Base-by-base conservation (phyloP, 2,797 vertebrate genomes). In the Denticeps clupeoides region DNA sequence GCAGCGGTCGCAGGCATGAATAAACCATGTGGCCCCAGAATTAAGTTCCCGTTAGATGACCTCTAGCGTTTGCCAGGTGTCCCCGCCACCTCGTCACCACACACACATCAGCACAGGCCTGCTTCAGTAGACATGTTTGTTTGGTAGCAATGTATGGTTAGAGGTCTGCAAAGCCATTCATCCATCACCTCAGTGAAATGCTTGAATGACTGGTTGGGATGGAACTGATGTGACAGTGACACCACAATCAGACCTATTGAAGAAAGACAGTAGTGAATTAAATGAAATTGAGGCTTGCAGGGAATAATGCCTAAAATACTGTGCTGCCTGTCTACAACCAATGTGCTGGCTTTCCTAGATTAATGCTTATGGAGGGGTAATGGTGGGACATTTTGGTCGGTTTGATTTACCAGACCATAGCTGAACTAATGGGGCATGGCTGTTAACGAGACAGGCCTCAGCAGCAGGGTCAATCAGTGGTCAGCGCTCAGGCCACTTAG, bases 21-120 rank as follows among this genome's bases (percentile, higher is more conserved):
- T 84, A 81, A 84, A 83, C 76, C 80, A 83, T 82, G 75, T 70
- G 75, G 65, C 12, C 12, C 51, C 70, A 67, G 80, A 79, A 81
- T 82, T 79, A 84, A 81, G 74, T 69, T 68, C 63, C 73, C 61
- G 76, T 78, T 82, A 82, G 82, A 80, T 70, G 75, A 74, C 68
- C 68, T 75, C 51, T 61, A 74, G 70, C 69, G 47, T 78, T 77
- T 67, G 67, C 70, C 71, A 74, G 69, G 77, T 78, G 74, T 53
- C 62, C 55, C 65, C 47, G 46, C 54, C 58, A 63, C 55, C 47
- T 40, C 62, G 62, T 53, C 42, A 42, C 37, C 49, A 37, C 37
- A 24, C 54, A 24, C 16, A 47, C 35, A 52, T 44, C 44, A 57
- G 56, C 57, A 65, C 67, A 63, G 56, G 46, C 25, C 43, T 2